Conservation (phyloP, 2,888 invertebrate species). For the Lepidonotus clava region DNA sequence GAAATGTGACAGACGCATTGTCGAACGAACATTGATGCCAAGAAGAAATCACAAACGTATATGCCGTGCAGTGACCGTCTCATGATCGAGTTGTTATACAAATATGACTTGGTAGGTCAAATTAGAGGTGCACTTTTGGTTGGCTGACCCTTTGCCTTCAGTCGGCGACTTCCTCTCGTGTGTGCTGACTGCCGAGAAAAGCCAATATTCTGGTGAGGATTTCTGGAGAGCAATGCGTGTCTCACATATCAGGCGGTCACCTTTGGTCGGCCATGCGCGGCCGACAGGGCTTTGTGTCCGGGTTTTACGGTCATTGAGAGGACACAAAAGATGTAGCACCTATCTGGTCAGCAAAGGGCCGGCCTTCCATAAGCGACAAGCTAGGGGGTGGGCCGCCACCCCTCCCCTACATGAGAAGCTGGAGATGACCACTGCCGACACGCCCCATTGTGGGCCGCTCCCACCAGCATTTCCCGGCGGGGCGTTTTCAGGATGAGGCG, state of each 20-base stretch:
- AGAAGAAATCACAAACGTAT: no score
- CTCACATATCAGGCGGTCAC: not conserved
- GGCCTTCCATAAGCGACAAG: not conserved
- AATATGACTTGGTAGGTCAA: no score
- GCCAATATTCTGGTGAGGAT: no score
- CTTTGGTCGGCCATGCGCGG: slow-evolving; percentile 8
- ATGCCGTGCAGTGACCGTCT: no score
- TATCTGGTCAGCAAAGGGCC: slow-evolving; percentile 35
- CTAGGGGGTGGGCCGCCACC: not conserved
- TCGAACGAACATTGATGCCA: no score
- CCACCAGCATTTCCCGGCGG: not conserved
- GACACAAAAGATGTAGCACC: slow-evolving; percentile 43
- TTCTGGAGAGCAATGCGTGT: not conserved
- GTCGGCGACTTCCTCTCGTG: no score
- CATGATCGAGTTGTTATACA: no score
- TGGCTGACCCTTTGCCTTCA: no score
- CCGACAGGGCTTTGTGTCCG: slow-evolving; percentile 1
- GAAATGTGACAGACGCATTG: no score
- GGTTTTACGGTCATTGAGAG: slow-evolving; percentile 36
- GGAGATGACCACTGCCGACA: slow-evolving; percentile 12
- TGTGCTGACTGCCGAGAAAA: no score
- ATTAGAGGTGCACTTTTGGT: no score
- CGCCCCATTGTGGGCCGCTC: not conserved
- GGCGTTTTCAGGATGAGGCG: not conserved
- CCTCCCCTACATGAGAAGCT: slow-evolving; percentile 2